A percentile compares a stretch with the other conserved stretches of the same genome.
phyloP scores from a whole-genome alignment of 2,888 invertebrate genomes.

The Drosophila incognita region DNA sequence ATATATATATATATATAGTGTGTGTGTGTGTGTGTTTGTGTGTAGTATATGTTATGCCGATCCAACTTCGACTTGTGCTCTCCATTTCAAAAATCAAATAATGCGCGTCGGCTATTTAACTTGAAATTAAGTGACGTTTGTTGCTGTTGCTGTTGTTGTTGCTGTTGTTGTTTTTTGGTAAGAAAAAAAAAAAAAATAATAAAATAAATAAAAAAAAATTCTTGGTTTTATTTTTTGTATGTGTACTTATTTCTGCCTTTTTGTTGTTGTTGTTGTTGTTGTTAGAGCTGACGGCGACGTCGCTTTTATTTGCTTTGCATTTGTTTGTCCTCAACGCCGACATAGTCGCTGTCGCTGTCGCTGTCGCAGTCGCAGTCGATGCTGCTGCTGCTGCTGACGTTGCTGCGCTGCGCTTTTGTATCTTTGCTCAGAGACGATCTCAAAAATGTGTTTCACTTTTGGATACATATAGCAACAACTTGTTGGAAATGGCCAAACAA shows the following conservation, averaged over 20 bases:
- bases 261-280: conserved; percentile 43
- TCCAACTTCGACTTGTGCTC: conserved; percentile 68
- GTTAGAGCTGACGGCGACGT: conserved; percentile 30
- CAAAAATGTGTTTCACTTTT: conserved; percentile 58
- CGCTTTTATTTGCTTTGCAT: conserved; percentile 75
- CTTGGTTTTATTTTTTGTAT: conserved; percentile 25
- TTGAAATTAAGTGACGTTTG: conserved; percentile 77
- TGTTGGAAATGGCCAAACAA: conserved; percentile 66
- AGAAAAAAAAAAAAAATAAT: conserved; percentile 4
- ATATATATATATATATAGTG: neutral
- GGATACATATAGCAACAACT: conserved; percentile 66
- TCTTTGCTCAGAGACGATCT: conserved; percentile 45
- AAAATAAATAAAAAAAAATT: conserved; percentile 20
- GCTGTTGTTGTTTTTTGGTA: conserved; percentile 49
- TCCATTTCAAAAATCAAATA: conserved; percentile 79
- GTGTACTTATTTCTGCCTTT: conserved; percentile 33
- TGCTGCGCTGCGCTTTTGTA: conserved; percentile 47
- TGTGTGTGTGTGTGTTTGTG: neutral
- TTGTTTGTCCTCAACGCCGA: conserved; percentile 72
- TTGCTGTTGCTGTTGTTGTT: conserved; percentile 61
- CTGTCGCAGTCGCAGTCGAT: too few relatives aligned
- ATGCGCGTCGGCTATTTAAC: conserved; percentile 79
- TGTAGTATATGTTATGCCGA: conserved; percentile 28
- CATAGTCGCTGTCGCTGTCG: conserved; percentile 3
- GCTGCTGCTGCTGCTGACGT: conserved; percentile 9